Evolutionary conservation across 2,888 invertebrate species (phyloP).

Genomic region (Apoderus coryli): DNA sequence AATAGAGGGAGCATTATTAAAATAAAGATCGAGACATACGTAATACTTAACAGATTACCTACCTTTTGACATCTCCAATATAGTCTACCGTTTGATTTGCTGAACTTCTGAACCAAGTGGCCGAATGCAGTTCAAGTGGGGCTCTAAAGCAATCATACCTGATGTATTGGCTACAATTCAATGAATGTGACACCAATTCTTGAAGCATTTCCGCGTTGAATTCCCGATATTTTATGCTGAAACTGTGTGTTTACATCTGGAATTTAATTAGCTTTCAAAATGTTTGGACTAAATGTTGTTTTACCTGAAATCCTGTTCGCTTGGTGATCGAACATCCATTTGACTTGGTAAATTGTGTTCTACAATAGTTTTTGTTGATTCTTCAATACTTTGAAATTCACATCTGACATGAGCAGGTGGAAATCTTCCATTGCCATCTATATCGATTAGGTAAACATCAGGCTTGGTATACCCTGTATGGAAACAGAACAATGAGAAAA

Average conservation of each 20-base stretch:
- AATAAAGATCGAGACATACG: constrained; percentile 1
- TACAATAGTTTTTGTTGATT: constrained; percentile 74
- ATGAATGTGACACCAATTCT: constrained; percentile 75
- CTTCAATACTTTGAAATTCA: constrained; percentile 77
- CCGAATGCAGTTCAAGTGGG: constrained; percentile 71
- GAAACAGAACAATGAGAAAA: constrained; percentile 4
- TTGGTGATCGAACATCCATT: constrained; percentile 69
- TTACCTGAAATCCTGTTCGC: constrained; percentile 49
- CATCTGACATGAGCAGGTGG: constrained; percentile 87
- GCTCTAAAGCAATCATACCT: constrained; percentile 85
- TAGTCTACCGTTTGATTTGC: constrained; percentile 63
- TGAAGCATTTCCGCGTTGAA: constrained; percentile 85
- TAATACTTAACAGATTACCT: constrained; percentile 15
- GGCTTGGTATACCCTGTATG: constrained; percentile 60
- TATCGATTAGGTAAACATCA: constrained; percentile 84
- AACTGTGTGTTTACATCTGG: constrained; percentile 51
- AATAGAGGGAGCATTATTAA: neutral
- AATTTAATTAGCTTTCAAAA: too few species aligned
- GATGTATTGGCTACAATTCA: constrained; percentile 78
- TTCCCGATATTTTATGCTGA: constrained; percentile 75
- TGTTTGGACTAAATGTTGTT: neutral
- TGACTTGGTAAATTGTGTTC: constrained; percentile 85
- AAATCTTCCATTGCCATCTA: constrained; percentile 85
- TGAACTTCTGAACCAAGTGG: constrained; percentile 80
- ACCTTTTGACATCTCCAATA: constrained; percentile 72